Evolutionary conservation across 2,797 vertebrate genomes (phyloP).

Genomic region (Bradypodion ventrale): DNA sequence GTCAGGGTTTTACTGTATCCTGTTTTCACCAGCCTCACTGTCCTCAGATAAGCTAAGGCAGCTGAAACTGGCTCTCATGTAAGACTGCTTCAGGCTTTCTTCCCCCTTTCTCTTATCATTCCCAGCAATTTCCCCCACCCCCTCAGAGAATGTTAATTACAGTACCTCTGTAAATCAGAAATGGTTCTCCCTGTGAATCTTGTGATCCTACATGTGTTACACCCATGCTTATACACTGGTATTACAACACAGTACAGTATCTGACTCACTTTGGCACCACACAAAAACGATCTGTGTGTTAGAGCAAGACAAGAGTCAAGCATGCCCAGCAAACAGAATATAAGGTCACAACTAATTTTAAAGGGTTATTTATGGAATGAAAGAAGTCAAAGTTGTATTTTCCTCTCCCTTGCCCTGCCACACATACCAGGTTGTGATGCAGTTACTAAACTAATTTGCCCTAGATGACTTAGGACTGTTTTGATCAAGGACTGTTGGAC

Average conservation of each 20-base stretch:
- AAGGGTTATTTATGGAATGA: background rate
- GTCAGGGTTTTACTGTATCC: no score
- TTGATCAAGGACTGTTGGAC: background rate
- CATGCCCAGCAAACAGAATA: background rate
- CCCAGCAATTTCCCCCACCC: background rate
- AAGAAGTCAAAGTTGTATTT: background rate
- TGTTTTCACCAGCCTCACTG: background rate
- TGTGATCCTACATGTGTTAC: background rate
- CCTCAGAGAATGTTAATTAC: background rate
- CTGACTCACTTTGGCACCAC: background rate
- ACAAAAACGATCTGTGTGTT: background rate
- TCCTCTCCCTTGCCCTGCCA: background rate
- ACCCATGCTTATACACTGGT: background rate
- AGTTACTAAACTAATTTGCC: background rate
- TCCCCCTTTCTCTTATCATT: no score
- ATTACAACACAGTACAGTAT: background rate
- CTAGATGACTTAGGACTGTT: background rate
- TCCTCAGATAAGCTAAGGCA: background rate
- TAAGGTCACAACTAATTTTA: background rate
- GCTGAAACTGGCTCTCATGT: background rate
- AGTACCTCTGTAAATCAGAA: constrained; percentile 1
- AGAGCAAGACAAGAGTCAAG: background rate
- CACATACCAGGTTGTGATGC: background rate
- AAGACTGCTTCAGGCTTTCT: background rate
- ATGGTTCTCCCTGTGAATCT: background rate